These are phyloP conservation scores for Zaprionus kolodkinae DNA, from an alignment of 1,140 invertebrate genomes.

Conservation along the genomic window DNA sequence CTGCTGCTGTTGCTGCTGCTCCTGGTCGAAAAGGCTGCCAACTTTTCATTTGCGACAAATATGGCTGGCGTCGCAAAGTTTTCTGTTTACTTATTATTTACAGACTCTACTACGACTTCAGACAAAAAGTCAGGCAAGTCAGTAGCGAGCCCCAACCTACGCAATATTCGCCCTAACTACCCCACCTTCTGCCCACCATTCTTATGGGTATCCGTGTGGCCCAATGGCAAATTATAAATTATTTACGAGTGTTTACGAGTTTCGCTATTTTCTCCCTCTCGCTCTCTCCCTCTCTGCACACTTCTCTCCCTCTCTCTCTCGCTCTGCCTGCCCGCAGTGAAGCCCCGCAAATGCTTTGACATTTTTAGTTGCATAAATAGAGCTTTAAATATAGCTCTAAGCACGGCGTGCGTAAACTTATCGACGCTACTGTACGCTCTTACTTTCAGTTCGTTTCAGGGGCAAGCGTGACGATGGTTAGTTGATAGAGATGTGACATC, in stretches of 20 bases:
- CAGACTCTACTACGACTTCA: conserved; percentile 66
- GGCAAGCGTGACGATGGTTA: neutral
- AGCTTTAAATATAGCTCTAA: conserved; percentile 37
- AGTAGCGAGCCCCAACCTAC: conserved; percentile 28
- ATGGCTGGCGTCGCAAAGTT: conserved; percentile 73
- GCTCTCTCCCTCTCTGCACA: neutral
- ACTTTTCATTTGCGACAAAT: conserved; percentile 81
- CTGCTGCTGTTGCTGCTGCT: neutral
- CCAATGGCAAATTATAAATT: conserved; percentile 59
- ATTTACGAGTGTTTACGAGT: conserved; percentile 62
- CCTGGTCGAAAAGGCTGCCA: conserved; percentile 60
- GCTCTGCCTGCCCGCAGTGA: conserved; percentile 10
- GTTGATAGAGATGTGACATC: conserved; percentile 6
- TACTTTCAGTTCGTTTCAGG: conserved; percentile 29
- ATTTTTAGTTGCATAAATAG: conserved; percentile 49
- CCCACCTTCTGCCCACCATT: neutral
- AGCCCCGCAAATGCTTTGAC: conserved; percentile 43
- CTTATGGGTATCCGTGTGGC: conserved; percentile 17
- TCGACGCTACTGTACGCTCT: conserved; percentile 8
- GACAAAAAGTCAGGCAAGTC: conserved; percentile 42
- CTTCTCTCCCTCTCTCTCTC: conserved; percentile 13
- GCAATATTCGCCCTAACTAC: neutral
- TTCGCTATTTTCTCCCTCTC: conserved; percentile 35
- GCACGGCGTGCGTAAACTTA: conserved; percentile 13
- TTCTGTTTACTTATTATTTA: conserved; percentile 81